Conservation (phyloP, 2,797 vertebrate genomes). For the Cygnus olor region DNA sequence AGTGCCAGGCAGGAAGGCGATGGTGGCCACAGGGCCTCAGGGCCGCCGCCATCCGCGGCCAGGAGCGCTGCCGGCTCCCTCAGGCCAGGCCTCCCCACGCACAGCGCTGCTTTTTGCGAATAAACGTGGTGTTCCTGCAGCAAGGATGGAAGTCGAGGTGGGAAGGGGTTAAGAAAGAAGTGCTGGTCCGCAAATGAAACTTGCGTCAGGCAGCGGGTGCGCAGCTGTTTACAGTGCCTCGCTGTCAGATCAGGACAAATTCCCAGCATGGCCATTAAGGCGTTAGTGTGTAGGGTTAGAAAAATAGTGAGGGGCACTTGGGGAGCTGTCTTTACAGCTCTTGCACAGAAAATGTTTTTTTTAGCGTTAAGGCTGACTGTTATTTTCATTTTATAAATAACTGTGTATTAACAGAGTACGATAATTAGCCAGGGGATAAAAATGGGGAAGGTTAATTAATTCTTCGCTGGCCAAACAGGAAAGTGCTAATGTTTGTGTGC, state of each 20-base stretch:
- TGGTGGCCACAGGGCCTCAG: not conserved
- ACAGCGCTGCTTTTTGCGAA: not conserved
- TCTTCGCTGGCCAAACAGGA: conserved; percentile 57
- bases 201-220: conserved; percentile 48
- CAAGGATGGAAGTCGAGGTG: not conserved
- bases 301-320: conserved; percentile 67
- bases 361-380: conserved; percentile 28
- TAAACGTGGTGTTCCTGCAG: not conserved
- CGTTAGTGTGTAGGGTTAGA: conserved; percentile 68
- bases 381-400: conserved; percentile 67
- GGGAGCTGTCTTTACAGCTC: conserved; percentile 66
- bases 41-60: too few species aligned
- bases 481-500: conserved; percentile 31
- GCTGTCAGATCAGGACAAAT: conserved; percentile 66
- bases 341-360: conserved; percentile 55
- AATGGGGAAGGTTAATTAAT: conserved; percentile 47
- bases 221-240: conserved; percentile 50
- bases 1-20: accelerated
- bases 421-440: conserved; percentile 54
- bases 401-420: conserved; percentile 9
- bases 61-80: not conserved
- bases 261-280: conserved; percentile 74
- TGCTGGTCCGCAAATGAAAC: conserved; percentile 59
- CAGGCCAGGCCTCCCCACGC: not conserved
- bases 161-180: conserved; percentile 66